Evolutionary conservation across 2,113 vertebrate genomes (phyloP), one percentile per base, ranked within the genome.

Genomic region (Lagopus muta): DNA sequence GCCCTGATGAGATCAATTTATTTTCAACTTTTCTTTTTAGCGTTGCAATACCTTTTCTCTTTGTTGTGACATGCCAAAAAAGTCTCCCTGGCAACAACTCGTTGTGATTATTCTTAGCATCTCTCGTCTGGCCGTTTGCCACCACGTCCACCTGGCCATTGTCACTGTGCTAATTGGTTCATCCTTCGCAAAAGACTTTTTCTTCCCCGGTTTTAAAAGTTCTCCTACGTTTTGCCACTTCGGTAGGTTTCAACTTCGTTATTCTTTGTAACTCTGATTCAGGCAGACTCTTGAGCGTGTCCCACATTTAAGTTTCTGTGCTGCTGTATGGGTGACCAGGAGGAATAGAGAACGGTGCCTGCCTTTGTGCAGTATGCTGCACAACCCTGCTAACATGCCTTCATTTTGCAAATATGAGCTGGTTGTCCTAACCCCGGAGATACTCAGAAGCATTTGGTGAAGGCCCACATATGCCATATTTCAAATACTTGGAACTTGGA

Each of bases 11-110:
- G 74, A 89, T 92, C 76, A 90, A 66, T 92, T 93, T 89, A 82
- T 87, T 93, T 95, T 89, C 71, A 84, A 36, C 83, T 86, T 92
- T 70, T 72, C 88, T 92, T 95, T 95, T 88, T 83, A 92, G 48
- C 71, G 58, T 89, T 94, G 74, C 86, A 73, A 86, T 86, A 72
- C 69, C 47, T 93, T 90, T 79, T 61, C 64, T 80, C 77, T 82
- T 89, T 89, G 72, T 94, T 94, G 89, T 94, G 83, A 75, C 58
- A 43, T 42, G 81, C 77, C 70, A 86, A 83, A 84, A 90, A 67
- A 82, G 75, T 96, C 93, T 69, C 95, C 94, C 60, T 92, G 92
- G 90, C 74, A 96, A 87, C 74, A 78, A 52, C 70, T 69, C 38
- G 27, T 73, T 21, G 17, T 84, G 83, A 73, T 75, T 96, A 75